phyloP scores from a whole-genome alignment of 2,888 invertebrate genomes.

The Ophion costatus region DNA sequence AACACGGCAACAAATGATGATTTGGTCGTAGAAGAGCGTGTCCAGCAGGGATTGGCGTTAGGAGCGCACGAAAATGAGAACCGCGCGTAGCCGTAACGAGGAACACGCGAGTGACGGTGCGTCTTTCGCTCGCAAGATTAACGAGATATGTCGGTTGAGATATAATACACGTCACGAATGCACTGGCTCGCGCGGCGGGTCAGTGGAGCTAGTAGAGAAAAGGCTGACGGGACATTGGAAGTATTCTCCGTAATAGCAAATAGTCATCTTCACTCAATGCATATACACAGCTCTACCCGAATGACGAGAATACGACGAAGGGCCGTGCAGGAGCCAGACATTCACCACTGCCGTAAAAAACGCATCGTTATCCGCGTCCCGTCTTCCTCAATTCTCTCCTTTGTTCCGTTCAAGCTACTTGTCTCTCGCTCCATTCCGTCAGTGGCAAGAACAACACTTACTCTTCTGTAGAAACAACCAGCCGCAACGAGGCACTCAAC shows the following conservation, averaged over 20 bases:
- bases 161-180: conserved; percentile 58
- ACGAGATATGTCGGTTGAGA: conserved; percentile 63
- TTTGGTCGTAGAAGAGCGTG: conserved; percentile 16
- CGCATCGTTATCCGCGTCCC: conserved; percentile 18
- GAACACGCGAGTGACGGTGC: conserved; percentile 51
- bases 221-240: conserved; percentile 20
- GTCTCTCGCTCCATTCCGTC: conserved; percentile 19
- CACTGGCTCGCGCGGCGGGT: conserved; percentile 19
- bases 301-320: conserved; percentile 33
- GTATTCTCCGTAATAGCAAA: conserved; percentile 45
- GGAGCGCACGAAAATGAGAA: conserved; percentile 1
- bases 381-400: conserved; percentile 24
- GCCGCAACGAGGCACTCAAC: conserved; percentile 19
- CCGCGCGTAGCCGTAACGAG: not conserved
- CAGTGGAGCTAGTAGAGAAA: conserved; percentile 23
- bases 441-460: conserved; percentile 49
- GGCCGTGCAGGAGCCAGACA: conserved; percentile 8
- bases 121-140: conserved; percentile 63
- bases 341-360: conserved; percentile 34
- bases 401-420: conserved; percentile 48
- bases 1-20: conserved; percentile 35
- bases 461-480: conserved; percentile 19
- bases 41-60: conserved; percentile 53
- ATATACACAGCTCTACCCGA: conserved; percentile 32
- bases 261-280: conserved; percentile 41